A percentile compares a stretch with the other conserved stretches of the same genome.
phyloP scores from a whole-genome alignment of 2,797 vertebrate species.

The Aplochiton taeniatus region DNA sequence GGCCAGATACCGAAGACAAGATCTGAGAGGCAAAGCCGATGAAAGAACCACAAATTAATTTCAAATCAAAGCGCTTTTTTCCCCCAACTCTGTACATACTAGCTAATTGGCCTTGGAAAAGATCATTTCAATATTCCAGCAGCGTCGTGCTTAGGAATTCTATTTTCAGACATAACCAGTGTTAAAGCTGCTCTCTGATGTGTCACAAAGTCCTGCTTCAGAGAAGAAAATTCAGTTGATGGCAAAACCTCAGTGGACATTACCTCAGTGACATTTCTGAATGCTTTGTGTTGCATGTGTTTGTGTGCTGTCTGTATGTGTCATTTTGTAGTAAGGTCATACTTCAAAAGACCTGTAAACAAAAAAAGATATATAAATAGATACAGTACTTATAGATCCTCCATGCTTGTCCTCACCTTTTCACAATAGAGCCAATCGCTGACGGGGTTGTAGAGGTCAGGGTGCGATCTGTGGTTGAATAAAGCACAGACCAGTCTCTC shows the following conservation, averaged over 20 bases:
- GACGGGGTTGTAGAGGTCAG: conserved; percentile 53
- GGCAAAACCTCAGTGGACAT: too few species aligned
- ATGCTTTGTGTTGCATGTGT: too few species aligned
- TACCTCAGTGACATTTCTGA: too few species aligned
- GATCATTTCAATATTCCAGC: too few species aligned
- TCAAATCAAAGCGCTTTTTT: too few species aligned
- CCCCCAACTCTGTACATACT: too few species aligned
- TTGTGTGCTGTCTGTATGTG: too few species aligned
- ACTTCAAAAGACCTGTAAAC: background rate
- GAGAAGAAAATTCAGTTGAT: too few species aligned
- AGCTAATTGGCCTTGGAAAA: too few species aligned
- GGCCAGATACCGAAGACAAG: conserved; percentile 40
- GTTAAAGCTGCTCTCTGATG: background rate
- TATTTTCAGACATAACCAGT: background rate
- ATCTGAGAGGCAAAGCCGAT: conserved; percentile 56
- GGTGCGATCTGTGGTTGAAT: conserved; percentile 64
- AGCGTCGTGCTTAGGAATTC: background rate
- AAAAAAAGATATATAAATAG: background rate
- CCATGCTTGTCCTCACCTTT: conserved; percentile 37
- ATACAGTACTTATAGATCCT: background rate
- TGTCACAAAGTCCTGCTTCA: background rate
- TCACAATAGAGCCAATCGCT: conserved; percentile 55
- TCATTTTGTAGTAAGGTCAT: too few species aligned
- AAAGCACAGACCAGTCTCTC: conserved; percentile 71
- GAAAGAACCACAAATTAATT: background rate